Evolutionary conservation across 1,140 invertebrate species (phyloP), one percentile per base, ranked within the genome.

Genomic region (Drosophila nebulosa): DNA sequence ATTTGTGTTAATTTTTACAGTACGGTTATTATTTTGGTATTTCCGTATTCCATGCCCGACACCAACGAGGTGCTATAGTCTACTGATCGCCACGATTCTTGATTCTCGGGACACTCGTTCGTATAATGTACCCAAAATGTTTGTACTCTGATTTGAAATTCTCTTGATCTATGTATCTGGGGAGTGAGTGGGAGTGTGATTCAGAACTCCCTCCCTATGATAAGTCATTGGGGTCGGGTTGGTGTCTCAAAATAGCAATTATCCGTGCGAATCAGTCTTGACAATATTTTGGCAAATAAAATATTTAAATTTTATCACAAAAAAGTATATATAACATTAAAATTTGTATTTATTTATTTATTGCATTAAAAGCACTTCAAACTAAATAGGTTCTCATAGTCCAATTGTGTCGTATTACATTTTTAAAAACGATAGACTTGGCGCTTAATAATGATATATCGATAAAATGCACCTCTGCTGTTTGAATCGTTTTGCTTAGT

Each of bases 1-100:
- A 55, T 81, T 57, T 53, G 61, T 83, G 83, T 76, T 64, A 89
- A 77, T 79, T 83, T 55, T 75, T 56, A 52, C 18, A 21, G 30
- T 63, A 58, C 24, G 18, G 62, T 30, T 60, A 30, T 9, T 30
- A 30, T 63, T 68, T 52, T 57, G 46, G 39, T 21, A 46, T 75
- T 67, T 67, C 63, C 27, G 53, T 53, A 64, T 60, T 66, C 35
- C 64, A 58, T 66, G 39, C 67, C 64, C 83, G 63, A 66, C 42
- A 66, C 61, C 84, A 56, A 56, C 64, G 61, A 79, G 68, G 60
- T 77, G 77, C 64, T 69, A 83, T 71, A 65, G 57, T 63, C 53
- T 83, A 88, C 78, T 88, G 76, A 53, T 21, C 53, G 83, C 42
- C 51, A 35, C 57, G 51, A 46, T 30, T 27, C 30, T 59, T 24